A percentile compares a stretch with the other conserved stretches of the same genome.
These are phyloP conservation scores for Acropora tenuis DNA, from an alignment of 64 coral and sea anemone genomes.

Conservation along the genomic window DNA sequence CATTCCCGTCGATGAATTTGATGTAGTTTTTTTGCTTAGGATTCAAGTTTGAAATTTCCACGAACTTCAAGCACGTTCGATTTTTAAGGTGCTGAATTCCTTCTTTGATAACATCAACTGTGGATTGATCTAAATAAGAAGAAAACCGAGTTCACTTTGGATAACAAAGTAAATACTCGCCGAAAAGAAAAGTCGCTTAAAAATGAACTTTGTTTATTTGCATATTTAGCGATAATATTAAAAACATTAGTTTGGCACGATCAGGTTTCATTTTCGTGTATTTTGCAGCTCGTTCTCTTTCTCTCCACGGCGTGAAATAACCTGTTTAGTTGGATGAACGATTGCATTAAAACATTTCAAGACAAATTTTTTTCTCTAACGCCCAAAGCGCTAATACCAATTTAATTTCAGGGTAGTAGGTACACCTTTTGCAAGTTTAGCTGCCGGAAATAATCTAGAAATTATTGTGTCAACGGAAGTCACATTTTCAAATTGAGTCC, in stretches of 20 bases:
- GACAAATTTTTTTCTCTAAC: too few relatives aligned
- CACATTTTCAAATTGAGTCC: too few relatives aligned
- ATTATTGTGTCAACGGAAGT: too few relatives aligned
- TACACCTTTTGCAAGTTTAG: too few relatives aligned
- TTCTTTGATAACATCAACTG: background rate
- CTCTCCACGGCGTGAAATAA: too few relatives aligned
- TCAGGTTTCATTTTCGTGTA: background rate
- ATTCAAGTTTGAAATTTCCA: background rate
- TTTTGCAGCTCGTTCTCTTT: background rate
- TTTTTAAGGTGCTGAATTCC: conserved; percentile 41
- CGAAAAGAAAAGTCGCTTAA: too few relatives aligned
- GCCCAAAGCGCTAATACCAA: too few relatives aligned
- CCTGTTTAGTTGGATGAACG: too few relatives aligned
- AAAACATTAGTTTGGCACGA: background rate
- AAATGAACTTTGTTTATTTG: background rate
- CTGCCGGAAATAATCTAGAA: too few relatives aligned
- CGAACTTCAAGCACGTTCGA: conserved; percentile 52
- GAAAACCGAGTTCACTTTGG: background rate
- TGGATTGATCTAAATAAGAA: background rate
- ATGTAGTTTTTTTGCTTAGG: background rate
- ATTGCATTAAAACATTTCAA: too few relatives aligned
- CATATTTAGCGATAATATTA: background rate
- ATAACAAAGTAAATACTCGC: background rate
- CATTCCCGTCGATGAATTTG: conserved; percentile 36
- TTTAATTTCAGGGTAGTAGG: too few relatives aligned